phyloP scores from a whole-genome alignment of 1,140 invertebrate species.

The Drosophila serrata region DNA sequence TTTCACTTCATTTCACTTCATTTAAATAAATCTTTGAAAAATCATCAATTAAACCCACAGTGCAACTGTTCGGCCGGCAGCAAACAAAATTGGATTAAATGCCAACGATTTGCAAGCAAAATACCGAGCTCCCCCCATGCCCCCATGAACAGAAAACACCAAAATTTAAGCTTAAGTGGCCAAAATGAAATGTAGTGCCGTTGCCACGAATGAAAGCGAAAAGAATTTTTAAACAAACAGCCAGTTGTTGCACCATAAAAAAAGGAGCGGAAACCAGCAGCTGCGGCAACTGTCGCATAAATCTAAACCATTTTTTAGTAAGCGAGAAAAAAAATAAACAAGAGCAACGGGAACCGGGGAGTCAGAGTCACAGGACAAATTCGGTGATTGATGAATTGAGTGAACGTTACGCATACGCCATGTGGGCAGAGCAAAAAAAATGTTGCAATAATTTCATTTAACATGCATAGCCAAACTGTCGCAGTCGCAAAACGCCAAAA shows the following conservation, averaged over 20 bases:
- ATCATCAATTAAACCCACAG: conserved; percentile 7
- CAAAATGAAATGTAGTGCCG: conserved; percentile 39
- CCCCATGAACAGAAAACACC: conserved; percentile 15
- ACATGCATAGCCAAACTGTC: conserved; percentile 69
- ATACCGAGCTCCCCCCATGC: conserved; percentile 9
- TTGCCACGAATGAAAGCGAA: conserved; percentile 19
- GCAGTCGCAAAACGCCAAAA: conserved; percentile 18
- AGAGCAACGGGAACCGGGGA: conserved; percentile 9
- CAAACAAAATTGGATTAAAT: conserved; percentile 52
- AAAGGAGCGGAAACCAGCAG: background rate
- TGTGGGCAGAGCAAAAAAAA: conserved; percentile 54
- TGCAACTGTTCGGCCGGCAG: background rate
- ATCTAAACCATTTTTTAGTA: conserved; percentile 62
- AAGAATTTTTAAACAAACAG: conserved; percentile 16
- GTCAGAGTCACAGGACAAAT: conserved; percentile 18
- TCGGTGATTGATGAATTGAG: conserved; percentile 74
- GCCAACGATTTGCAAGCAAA: conserved; percentile 43
- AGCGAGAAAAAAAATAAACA: conserved; percentile 46
- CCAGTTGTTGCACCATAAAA: conserved; percentile 19
- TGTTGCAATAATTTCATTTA: conserved; percentile 79
- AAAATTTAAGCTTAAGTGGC: conserved; percentile 53
- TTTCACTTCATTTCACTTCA: too few species aligned
- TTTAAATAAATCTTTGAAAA: too few species aligned
- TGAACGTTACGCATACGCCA: conserved; percentile 68
- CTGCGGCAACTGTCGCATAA: conserved; percentile 56